Evolutionary conservation across 1,140 invertebrate species (phyloP).

Genomic region (Plectrocnemia conspersa): DNA sequence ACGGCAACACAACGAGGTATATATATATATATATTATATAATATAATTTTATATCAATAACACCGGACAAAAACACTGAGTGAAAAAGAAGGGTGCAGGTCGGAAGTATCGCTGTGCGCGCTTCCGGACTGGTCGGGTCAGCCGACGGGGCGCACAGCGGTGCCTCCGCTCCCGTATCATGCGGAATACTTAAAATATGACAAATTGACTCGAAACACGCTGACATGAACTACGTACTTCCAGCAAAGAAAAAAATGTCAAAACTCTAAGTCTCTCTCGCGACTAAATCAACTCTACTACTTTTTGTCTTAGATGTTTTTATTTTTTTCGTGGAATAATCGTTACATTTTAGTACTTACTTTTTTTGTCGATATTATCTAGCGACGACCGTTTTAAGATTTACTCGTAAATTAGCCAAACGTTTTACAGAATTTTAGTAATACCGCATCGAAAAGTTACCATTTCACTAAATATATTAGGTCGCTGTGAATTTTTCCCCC

Average conservation of each 20-base stretch:
- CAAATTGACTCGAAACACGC: slow-evolving; percentile 38
- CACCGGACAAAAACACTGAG: slow-evolving; percentile 30
- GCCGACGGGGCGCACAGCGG: slow-evolving; percentile 3
- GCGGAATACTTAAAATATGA: slow-evolving; percentile 34
- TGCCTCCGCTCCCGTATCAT: slow-evolving; percentile 15
- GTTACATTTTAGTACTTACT: too few species aligned
- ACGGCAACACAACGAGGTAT: slow-evolving; percentile 32
- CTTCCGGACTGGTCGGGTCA: slow-evolving; percentile 7
- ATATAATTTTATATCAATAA: too few species aligned
- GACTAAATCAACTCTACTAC: slow-evolving; percentile 44
- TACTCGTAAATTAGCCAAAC: slow-evolving; percentile 13
- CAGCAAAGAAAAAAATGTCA: slow-evolving; percentile 57
- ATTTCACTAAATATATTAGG: too few species aligned
- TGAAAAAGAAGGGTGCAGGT: slow-evolving; percentile 15
- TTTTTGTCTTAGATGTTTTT: slow-evolving; percentile 32
- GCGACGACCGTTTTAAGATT: slow-evolving; percentile 33
- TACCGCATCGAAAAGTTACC: too few species aligned
- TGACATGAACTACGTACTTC: slow-evolving; percentile 56
- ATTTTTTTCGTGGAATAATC: too few species aligned
- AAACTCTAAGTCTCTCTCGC: slow-evolving; percentile 54
- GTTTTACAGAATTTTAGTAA: neutral
- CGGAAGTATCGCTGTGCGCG: slow-evolving; percentile 3
- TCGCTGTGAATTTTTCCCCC: too few species aligned
- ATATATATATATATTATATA: too few species aligned
- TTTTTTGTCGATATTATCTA: slow-evolving; percentile 31